phyloP scores from a whole-genome alignment of 1,140 invertebrate species.

The Macrocentrus cingulum region DNA sequence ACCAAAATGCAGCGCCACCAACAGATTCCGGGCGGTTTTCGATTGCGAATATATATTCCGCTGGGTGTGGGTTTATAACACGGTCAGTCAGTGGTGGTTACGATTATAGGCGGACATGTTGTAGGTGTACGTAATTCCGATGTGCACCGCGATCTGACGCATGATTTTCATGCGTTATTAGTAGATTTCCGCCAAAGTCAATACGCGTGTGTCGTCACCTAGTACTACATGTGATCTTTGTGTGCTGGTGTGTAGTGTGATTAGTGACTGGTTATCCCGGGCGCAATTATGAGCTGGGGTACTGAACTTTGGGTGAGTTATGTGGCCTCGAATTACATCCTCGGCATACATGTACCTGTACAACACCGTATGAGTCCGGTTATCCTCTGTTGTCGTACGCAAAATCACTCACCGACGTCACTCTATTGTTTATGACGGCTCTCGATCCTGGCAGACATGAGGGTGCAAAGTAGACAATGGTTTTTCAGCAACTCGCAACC shows the following conservation, averaged over 20 bases:
- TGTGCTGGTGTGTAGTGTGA: not conserved
- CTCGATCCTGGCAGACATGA: too few species aligned
- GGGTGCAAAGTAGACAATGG: not conserved
- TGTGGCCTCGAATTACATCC: constrained; percentile 11
- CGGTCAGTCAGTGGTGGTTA: constrained; percentile 17
- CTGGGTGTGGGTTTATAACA: constrained; percentile 11
- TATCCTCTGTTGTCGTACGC: too few species aligned
- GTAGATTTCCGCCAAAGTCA: constrained; percentile 4
- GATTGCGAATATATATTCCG: not conserved
- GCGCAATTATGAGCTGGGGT: constrained; percentile 23
- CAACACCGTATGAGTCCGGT: not conserved
- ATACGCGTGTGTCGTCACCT: not conserved
- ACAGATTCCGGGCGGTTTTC: too few species aligned
- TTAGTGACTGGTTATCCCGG: constrained; percentile 7
- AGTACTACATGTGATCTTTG: not conserved
- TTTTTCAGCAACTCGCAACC: not conserved
- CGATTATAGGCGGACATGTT: constrained; percentile 24
- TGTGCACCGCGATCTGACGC: constrained; percentile 16
- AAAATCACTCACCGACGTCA: too few species aligned
- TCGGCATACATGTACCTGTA: not conserved
- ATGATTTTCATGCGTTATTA: not conserved
- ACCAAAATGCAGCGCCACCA: too few species aligned
- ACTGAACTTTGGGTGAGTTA: constrained; percentile 26
- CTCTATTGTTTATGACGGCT: too few species aligned
- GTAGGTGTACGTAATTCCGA: constrained; percentile 19